A percentile compares a stretch with the other conserved stretches of the same genome.
phyloP scores from a whole-genome alignment of 1,140 invertebrate species.

The Thrips palmi region DNA sequence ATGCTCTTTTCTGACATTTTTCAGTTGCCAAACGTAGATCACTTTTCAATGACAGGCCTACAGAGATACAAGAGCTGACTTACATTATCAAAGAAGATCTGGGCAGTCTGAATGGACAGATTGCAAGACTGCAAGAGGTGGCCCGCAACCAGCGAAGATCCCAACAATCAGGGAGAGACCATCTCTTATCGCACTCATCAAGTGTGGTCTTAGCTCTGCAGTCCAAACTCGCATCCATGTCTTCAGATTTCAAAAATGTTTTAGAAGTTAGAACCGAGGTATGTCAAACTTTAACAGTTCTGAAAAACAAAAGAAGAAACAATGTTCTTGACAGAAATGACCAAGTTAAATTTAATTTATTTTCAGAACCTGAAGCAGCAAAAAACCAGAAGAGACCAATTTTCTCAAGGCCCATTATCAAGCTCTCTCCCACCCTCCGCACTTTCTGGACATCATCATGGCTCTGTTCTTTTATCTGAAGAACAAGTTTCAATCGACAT shows the following conservation, averaged over 20 bases:
- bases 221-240: slow-evolving; percentile 90
- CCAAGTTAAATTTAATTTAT: slow-evolving; percentile 7
- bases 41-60: slow-evolving; percentile 86
- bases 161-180: slow-evolving; percentile 37
- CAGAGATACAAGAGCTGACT: slow-evolving; percentile 94
- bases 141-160: slow-evolving; percentile 39
- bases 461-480: slow-evolving; percentile 35
- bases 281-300: slow-evolving; percentile 15
- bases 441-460: slow-evolving; percentile 42
- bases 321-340: slow-evolving; percentile 3
- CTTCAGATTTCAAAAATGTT: slow-evolving; percentile 85
- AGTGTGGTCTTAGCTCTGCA: slow-evolving; percentile 88
- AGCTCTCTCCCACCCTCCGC: slow-evolving; percentile 50
- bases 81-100: slow-evolving; percentile 96
- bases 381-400: slow-evolving; percentile 82
- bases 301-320: background rate
- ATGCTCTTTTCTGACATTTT: slow-evolving; percentile 20
- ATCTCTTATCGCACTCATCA: slow-evolving; percentile 87
- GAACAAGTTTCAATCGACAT: slow-evolving; percentile 62
- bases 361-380: slow-evolving; percentile 82
- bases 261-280: slow-evolving; percentile 68
- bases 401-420: slow-evolving; percentile 56
- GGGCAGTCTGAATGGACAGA: slow-evolving; percentile 87
- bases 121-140: slow-evolving; percentile 68
- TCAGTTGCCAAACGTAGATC: slow-evolving; percentile 93